These are phyloP conservation scores for Lagria hirta DNA, from an alignment of 2,888 invertebrate genomes.

Conservation along the genomic window DNA sequence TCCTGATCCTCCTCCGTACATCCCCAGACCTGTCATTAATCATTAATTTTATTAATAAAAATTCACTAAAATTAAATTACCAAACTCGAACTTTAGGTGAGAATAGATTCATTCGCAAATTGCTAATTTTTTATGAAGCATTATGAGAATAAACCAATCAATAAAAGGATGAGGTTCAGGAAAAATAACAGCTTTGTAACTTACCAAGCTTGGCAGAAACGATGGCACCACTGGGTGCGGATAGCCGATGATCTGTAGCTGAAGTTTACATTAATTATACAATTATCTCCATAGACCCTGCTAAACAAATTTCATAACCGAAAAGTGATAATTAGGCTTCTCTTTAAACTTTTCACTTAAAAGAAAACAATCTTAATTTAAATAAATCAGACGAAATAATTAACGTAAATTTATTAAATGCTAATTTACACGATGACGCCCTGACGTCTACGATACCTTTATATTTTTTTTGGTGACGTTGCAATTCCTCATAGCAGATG, in stretches of 20 bases:
- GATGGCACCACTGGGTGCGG: conserved; percentile 65
- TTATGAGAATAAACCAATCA: conserved; percentile 20
- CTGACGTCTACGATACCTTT: conserved; percentile 71
- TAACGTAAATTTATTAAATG: conserved; percentile 18
- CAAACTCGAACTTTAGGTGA: conserved; percentile 4
- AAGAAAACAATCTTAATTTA: too few relatives aligned
- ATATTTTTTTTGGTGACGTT: conserved; percentile 65
- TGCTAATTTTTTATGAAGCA: too few relatives aligned
- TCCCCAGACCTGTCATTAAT: conserved; percentile 70
- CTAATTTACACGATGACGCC: conserved; percentile 19
- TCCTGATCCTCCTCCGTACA: conserved; percentile 70
- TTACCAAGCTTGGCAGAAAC: conserved; percentile 90
- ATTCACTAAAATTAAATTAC: conserved; percentile 11
- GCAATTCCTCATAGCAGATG: conserved; percentile 83
- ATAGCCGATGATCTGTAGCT: conserved; percentile 53
- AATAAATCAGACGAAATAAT: conserved; percentile 20
- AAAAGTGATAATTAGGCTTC: conserved; percentile 10
- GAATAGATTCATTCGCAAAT: conserved; percentile 11
- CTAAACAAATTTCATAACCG: conserved; percentile 46
- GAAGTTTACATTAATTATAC: conserved; percentile 54
- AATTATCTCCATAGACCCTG: conserved; percentile 50
- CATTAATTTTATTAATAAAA: too few relatives aligned
- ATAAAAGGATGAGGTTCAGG: conserved; percentile 13
- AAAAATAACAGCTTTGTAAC: conserved; percentile 56
- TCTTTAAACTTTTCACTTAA: too few relatives aligned